These are phyloP conservation scores for Bimastos eiseni DNA, from an alignment of 2,888 invertebrate genomes.

Conservation along the genomic window DNA sequence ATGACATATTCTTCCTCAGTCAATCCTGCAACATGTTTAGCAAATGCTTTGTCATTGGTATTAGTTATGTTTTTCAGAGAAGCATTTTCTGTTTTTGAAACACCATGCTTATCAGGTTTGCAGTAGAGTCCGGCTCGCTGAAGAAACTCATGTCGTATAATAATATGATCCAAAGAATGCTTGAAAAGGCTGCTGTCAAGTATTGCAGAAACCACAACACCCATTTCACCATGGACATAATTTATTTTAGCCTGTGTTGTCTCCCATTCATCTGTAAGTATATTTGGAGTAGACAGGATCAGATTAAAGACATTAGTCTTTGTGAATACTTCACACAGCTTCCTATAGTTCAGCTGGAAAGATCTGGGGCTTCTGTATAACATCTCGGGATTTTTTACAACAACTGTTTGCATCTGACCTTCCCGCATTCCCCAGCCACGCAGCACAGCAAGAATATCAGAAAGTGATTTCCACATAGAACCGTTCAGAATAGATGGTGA, in stretches of 20 bases:
- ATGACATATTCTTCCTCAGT: neutral
- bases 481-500: neutral
- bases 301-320: neutral
- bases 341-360: neutral
- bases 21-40: conserved; percentile 20
- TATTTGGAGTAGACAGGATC: conserved; percentile 20
- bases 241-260: neutral
- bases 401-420: conserved; percentile 22
- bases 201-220: neutral
- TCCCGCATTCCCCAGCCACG: conserved; percentile 25
- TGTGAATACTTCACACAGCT: conserved; percentile 27
- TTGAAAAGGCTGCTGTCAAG: neutral
- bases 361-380: neutral
- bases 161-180: conserved; percentile 9
- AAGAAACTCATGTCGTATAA: conserved; percentile 31
- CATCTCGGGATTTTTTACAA: conserved; percentile 23
- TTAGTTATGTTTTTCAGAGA: neutral
- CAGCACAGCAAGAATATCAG: conserved; percentile 10
- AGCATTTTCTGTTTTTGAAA: conserved; percentile 8
- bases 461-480: neutral
- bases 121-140: conserved; percentile 26
- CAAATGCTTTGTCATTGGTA: conserved; percentile 23
- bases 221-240: conserved; percentile 28
- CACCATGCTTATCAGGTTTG: conserved; percentile 27
- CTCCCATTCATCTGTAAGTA: conserved; percentile 27